A percentile compares a stretch with the other conserved stretches of the same genome.
Conservation (phyloP, 2,113 vertebrate genomes). For the Arenaria interpres region DNA sequence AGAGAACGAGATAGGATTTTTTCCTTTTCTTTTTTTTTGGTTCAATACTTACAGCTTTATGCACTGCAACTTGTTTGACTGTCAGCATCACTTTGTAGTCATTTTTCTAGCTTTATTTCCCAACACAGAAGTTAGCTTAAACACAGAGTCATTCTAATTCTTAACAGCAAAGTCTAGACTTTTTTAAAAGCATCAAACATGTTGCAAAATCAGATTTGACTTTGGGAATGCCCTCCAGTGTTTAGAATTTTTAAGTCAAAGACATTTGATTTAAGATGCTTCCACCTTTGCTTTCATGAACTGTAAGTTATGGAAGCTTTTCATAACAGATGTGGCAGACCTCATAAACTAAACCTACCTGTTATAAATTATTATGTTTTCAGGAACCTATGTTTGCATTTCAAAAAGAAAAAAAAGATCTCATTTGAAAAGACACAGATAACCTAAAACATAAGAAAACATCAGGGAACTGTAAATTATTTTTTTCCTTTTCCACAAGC, state of each 20-base stretch:
- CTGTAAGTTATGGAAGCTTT: constrained; percentile 52
- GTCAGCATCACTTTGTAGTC: not conserved
- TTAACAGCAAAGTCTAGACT: not conserved
- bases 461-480: not conserved
- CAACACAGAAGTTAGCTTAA: not conserved
- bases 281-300: constrained; percentile 46
- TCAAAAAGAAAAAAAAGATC: not conserved
- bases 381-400: constrained; percentile 44
- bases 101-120: constrained; percentile 14
- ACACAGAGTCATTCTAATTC: not conserved
- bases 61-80: not conserved
- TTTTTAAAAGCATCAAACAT: not conserved
- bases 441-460: not conserved
- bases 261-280: constrained; percentile 43
- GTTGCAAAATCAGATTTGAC: constrained; percentile 12
- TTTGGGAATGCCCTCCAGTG: constrained; percentile 40
- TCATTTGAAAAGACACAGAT: not conserved
- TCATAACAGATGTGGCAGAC: constrained; percentile 50
- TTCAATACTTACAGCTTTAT: constrained; percentile 13
- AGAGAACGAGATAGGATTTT: not conserved
- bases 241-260: constrained; percentile 64
- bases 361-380: constrained; percentile 60
- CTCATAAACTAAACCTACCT: constrained; percentile 56
- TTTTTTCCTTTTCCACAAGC: not conserved
- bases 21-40: not conserved